Percentiles rank a stretch among this genome's conserved stretches.
phyloP scores from a whole-genome alignment of 2,113 vertebrate genomes.

The Ictalurus punctatus region DNA sequence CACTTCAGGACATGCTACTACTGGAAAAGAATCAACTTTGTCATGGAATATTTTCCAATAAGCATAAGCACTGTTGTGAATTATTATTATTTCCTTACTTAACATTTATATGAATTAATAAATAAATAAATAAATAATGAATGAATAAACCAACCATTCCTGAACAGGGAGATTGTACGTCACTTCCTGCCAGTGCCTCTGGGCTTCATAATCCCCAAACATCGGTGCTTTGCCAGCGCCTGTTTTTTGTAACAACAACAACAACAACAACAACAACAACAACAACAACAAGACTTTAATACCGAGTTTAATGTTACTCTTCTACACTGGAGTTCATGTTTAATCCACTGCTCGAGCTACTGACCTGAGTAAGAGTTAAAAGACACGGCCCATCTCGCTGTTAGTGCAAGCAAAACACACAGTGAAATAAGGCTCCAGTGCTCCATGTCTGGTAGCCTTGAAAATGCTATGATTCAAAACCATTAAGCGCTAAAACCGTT shows the following conservation, averaged over 20 bases:
- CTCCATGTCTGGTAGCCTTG: conserved; percentile 73
- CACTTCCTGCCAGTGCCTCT: conserved; percentile 98
- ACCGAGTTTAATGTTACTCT: not conserved
- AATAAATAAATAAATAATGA: not conserved
- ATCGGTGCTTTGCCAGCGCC: conserved; percentile 89
- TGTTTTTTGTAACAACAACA: conserved; percentile 57
- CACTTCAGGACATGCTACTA: not conserved
- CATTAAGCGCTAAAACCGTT: not conserved
- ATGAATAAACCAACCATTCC: conserved; percentile 79
- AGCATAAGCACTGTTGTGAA: not conserved
- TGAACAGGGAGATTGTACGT: conserved; percentile 88
- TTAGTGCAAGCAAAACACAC: conserved; percentile 77
- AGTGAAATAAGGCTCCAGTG: conserved; percentile 78
- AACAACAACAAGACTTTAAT: conserved; percentile 21
- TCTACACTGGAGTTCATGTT: not conserved
- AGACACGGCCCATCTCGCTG: conserved; percentile 88
- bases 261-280: conserved; percentile 35
- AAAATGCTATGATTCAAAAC: not conserved
- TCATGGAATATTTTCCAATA: not conserved
- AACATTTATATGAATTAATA: too few species aligned
- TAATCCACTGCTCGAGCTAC: not conserved
- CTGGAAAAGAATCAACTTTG: not conserved
- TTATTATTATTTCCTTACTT: too few species aligned
- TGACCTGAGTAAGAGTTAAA: conserved; percentile 93
- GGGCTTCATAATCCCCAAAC: conserved; percentile 98